Conservation (phyloP, 2,113 vertebrate genomes). For the Rhinolophus sinicus region DNA sequence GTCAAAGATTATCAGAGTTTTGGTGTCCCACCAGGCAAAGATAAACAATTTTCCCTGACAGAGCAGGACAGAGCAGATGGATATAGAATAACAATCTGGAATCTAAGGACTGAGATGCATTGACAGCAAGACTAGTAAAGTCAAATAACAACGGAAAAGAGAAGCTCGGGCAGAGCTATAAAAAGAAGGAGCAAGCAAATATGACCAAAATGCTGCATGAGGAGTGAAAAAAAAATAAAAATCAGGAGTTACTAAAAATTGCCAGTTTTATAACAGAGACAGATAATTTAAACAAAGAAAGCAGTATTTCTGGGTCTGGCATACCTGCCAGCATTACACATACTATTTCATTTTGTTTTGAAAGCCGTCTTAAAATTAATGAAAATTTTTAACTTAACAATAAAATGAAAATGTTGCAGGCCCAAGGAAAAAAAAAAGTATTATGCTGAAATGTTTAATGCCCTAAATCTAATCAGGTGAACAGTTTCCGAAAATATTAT, state of each 20-base stretch:
- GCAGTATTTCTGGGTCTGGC: not conserved
- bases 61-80: constrained; percentile 11
- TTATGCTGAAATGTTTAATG: constrained; percentile 24
- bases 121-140: not conserved
- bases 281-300: constrained; percentile 48
- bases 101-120: not conserved
- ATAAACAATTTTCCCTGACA: not conserved
- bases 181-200: not conserved
- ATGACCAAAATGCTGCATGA: not conserved
- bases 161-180: not conserved
- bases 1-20: not conserved
- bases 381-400: constrained; percentile 20
- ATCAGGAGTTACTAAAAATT: constrained; percentile 11
- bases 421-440: not conserved
- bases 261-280: not conserved
- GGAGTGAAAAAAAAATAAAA: not conserved
- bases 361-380: constrained; percentile 53
- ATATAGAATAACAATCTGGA: not conserved
- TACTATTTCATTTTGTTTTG: constrained; percentile 3
- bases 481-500: constrained; percentile 41
- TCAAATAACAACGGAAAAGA: constrained; percentile 9
- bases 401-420: constrained; percentile 38
- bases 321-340: not conserved
- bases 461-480: not conserved
- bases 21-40: not conserved